phyloP scores from a whole-genome alignment of 2,797 vertebrate species.

The Coranthus polyacanthus region DNA sequence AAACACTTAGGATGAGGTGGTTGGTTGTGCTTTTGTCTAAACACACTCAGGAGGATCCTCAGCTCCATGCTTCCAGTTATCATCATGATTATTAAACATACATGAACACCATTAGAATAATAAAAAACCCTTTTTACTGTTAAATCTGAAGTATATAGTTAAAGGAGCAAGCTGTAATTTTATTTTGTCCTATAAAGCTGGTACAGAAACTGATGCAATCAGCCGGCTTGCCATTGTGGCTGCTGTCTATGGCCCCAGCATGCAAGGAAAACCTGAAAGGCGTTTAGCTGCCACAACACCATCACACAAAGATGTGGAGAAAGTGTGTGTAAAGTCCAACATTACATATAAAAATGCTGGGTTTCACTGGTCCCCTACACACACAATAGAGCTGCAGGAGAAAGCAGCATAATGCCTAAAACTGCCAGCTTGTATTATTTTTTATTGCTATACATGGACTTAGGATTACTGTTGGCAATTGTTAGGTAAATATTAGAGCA shows the following conservation, averaged over 20 bases:
- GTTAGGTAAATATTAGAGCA: slow-evolving; percentile 23
- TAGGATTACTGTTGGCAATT: slow-evolving; percentile 47
- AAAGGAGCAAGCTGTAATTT: slow-evolving; percentile 63
- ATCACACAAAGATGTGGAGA: slow-evolving; percentile 54
- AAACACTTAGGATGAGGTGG: slow-evolving; percentile 73
- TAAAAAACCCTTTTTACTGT: slow-evolving; percentile 68
- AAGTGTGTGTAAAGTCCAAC: slow-evolving; percentile 62
- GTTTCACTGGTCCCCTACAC: slow-evolving; percentile 74
- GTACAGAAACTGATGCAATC: slow-evolving; percentile 51
- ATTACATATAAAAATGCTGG: slow-evolving; percentile 67
- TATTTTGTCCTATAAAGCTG: slow-evolving; percentile 47
- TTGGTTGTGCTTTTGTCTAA: slow-evolving; percentile 78
- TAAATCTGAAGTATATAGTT: slow-evolving; percentile 59
- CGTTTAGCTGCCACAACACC: slow-evolving; percentile 80
- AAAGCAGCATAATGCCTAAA: slow-evolving; percentile 65
- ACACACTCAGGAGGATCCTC: slow-evolving; percentile 70
- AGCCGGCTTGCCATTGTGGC: slow-evolving; percentile 37
- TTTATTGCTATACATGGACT: slow-evolving; percentile 77
- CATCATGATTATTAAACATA: slow-evolving; percentile 82
- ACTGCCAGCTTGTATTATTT: slow-evolving; percentile 57
- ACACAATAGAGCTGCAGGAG: slow-evolving; percentile 57
- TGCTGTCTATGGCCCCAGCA: slow-evolving; percentile 70
- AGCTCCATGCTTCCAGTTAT: slow-evolving; percentile 89
- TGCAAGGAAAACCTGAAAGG: slow-evolving; percentile 80
- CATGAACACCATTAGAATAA: slow-evolving; percentile 73